phyloP scores from a whole-genome alignment of 2,888 invertebrate species.

The Bellardia bayeri region DNA sequence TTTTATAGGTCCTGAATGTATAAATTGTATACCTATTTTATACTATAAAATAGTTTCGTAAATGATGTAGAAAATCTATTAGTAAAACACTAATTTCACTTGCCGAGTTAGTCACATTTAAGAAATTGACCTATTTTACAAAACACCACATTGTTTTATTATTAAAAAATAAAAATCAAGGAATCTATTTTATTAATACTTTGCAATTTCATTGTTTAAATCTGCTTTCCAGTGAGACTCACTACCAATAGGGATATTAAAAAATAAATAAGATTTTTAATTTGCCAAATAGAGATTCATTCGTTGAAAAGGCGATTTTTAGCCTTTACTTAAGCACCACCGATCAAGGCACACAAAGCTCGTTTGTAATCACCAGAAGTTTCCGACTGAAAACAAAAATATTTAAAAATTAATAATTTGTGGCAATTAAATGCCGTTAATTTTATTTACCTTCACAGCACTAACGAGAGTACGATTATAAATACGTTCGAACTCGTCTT shows the following conservation, averaged over 20 bases:
- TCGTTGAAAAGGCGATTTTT: too few relatives aligned
- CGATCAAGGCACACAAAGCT: conserved; percentile 66
- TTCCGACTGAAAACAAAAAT: conserved; percentile 59
- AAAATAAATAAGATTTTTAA: background rate
- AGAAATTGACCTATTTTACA: background rate
- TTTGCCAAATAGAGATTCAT: background rate
- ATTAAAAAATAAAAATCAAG: background rate
- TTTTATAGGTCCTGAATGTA: too few relatives aligned
- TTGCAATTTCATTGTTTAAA: background rate
- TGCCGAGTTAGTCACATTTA: too few relatives aligned
- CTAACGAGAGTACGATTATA: conserved; percentile 88
- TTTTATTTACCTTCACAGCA: conserved; percentile 85
- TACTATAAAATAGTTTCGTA: too few relatives aligned
- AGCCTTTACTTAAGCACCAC: conserved; percentile 43
- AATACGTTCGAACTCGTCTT: conserved; percentile 88
- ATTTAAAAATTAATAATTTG: background rate
- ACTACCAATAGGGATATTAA: background rate
- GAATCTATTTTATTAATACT: conserved; percentile 2
- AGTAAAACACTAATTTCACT: too few relatives aligned
- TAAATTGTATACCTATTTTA: too few relatives aligned
- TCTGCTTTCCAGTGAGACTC: background rate
- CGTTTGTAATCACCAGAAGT: conserved; percentile 71
- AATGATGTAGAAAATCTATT: too few relatives aligned
- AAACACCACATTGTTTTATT: background rate
- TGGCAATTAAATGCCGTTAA: background rate